Conservation (phyloP, 2,797 vertebrate species). For the Steatocranus sp. region DNA sequence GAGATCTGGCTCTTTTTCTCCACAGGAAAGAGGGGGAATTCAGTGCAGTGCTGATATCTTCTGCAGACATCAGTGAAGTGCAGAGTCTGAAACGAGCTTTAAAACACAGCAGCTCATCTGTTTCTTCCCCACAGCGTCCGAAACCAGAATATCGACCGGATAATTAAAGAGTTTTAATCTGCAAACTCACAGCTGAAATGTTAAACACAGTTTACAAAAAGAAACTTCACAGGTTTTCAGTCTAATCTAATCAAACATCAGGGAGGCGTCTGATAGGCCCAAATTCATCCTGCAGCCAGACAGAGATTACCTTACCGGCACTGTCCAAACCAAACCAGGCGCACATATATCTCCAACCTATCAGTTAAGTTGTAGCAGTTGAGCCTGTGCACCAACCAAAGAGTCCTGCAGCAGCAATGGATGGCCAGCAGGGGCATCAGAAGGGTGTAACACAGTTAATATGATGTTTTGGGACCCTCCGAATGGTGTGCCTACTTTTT, state of each 20-base stretch:
- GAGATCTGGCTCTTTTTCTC: background rate
- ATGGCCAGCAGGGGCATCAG: background rate
- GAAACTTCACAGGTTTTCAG: background rate
- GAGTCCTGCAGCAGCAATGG: background rate
- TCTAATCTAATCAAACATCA: background rate
- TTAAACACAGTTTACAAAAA: background rate
- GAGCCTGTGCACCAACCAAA: background rate
- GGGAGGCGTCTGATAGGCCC: background rate
- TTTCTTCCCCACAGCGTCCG: background rate
- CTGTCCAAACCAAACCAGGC: background rate
- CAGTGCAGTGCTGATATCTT: conserved; percentile 13
- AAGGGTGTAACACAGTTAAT: background rate
- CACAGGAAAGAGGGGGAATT: background rate
- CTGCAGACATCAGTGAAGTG: conserved; percentile 13
- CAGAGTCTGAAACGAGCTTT: background rate
- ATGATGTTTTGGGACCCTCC: fast-evolving
- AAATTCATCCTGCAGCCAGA: background rate
- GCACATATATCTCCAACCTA: background rate
- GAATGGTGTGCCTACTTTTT: background rate
- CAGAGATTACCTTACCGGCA: background rate
- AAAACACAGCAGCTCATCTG: background rate
- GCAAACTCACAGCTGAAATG: background rate
- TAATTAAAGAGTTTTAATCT: background rate
- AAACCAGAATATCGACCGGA: fast-evolving
- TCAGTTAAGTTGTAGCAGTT: background rate